Percentiles rank a stretch among this genome's conserved stretches.
These are phyloP conservation scores for Lottia gigantea DNA, from an alignment of 2,888 invertebrate species.

Conservation along the genomic window DNA sequence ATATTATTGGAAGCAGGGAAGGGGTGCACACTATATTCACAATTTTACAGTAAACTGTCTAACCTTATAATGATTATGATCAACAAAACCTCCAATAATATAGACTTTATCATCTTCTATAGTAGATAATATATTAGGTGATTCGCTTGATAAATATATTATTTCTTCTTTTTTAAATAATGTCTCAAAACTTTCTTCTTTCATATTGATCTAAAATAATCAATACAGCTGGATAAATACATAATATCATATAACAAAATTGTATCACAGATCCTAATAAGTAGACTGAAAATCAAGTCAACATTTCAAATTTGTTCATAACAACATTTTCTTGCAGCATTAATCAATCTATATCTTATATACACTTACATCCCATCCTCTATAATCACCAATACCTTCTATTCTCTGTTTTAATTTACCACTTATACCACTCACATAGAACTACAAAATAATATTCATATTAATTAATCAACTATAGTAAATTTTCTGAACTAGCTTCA, in stretches of 20 bases:
- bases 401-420: conserved; percentile 81
- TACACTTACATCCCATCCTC: conserved; percentile 92
- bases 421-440: conserved; percentile 83
- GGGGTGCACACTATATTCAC: too few species aligned
- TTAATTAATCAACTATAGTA: not conserved
- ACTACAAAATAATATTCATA: conserved; percentile 69
- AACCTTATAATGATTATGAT: conserved; percentile 95
- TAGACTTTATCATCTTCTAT: conserved; percentile 82
- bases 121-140: conserved; percentile 82
- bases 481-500: not conserved
- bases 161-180: conserved; percentile 81
- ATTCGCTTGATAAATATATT: conserved; percentile 94
- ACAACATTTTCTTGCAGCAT: too few species aligned
- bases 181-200: conserved; percentile 76
- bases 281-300: too few species aligned
- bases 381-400: conserved; percentile 85
- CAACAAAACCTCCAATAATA: conserved; percentile 96
- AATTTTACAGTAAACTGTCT: not conserved
- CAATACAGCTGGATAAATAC: conserved; percentile 5
- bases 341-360: too few species aligned
- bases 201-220: conserved; percentile 76
- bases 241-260: too few species aligned
- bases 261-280: too few species aligned
- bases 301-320: too few species aligned
- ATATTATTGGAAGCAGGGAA: too few species aligned